phyloP scores from a whole-genome alignment of 2,888 invertebrate species.

The Leucophora obtusa region DNA sequence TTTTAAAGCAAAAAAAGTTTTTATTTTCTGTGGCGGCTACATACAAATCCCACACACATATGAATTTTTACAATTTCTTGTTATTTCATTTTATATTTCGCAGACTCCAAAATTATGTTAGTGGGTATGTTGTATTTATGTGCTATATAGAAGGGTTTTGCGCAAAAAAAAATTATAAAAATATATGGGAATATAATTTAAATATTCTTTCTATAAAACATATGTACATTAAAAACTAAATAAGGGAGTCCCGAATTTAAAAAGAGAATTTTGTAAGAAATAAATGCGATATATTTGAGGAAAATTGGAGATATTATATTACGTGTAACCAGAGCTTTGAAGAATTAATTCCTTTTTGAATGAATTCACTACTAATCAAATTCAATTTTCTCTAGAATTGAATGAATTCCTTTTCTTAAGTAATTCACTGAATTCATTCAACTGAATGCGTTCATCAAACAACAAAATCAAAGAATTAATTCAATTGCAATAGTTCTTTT shows the following conservation, averaged over 20 bases:
- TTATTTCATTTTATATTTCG: neutral
- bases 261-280: neutral
- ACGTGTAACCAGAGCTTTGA: too few species aligned
- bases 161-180: neutral
- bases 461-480: too few species aligned
- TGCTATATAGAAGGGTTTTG: neutral
- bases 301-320: too few species aligned
- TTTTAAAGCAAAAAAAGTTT: neutral
- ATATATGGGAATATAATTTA: constrained; percentile 12
- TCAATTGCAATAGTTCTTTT: too few species aligned
- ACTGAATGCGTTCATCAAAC: too few species aligned
- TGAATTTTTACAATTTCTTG: neutral
- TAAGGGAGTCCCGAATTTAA: neutral
- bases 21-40: neutral
- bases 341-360: too few species aligned
- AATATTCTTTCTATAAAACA: neutral
- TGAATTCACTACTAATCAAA: too few species aligned
- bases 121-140: neutral
- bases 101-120: neutral
- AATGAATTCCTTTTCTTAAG: too few species aligned
- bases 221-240: neutral
- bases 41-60: neutral
- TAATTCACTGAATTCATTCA: too few species aligned
- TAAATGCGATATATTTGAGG: too few species aligned
- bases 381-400: too few species aligned